A percentile compares a stretch with the other conserved stretches of the same genome.
Conservation (phyloP, 2,888 invertebrate species). For the Fissipunctia ypsillon region DNA sequence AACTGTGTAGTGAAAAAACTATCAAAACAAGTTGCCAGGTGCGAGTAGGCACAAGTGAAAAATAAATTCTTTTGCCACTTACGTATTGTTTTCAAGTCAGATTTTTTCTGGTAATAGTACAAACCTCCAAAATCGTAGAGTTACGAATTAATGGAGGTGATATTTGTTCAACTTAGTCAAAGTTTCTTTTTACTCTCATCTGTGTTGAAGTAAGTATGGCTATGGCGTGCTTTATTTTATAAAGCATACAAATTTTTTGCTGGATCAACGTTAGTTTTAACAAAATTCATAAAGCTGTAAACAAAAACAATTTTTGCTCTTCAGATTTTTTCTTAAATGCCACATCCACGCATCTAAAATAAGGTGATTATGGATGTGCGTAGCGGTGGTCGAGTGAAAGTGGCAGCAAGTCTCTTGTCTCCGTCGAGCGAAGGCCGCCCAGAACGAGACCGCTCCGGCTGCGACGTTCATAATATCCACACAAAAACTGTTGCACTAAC, state of each 20-base stretch:
- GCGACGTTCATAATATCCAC: constrained; percentile 77
- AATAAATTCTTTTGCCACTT: constrained; percentile 68
- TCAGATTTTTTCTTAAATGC: constrained; percentile 62
- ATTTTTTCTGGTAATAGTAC: constrained; percentile 72
- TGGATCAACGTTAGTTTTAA: background rate
- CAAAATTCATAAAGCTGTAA: background rate
- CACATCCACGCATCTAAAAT: constrained; percentile 76
- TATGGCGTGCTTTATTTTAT: background rate
- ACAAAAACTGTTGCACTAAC: constrained; percentile 74
- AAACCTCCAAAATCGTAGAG: constrained; percentile 65
- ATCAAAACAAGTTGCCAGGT: constrained; percentile 57
- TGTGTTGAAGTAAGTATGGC: background rate
- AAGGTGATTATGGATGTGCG: constrained; percentile 75
- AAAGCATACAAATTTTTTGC: background rate
- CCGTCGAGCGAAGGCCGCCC: constrained; percentile 86
- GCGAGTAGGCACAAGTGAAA: constrained; percentile 65
- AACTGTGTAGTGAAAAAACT: constrained; percentile 47
- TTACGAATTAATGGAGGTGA: constrained; percentile 59
- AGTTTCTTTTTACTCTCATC: constrained; percentile 10
- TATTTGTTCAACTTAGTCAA: background rate
- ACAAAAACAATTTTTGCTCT: background rate
- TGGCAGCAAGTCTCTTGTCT: constrained; percentile 84
- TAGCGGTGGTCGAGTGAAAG: constrained; percentile 85
- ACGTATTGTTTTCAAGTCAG: constrained; percentile 71
- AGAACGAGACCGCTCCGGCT: constrained; percentile 77